Evolutionary conservation across 2,113 vertebrate genomes (phyloP).

Genomic region (Agapornis roseicollis): DNA sequence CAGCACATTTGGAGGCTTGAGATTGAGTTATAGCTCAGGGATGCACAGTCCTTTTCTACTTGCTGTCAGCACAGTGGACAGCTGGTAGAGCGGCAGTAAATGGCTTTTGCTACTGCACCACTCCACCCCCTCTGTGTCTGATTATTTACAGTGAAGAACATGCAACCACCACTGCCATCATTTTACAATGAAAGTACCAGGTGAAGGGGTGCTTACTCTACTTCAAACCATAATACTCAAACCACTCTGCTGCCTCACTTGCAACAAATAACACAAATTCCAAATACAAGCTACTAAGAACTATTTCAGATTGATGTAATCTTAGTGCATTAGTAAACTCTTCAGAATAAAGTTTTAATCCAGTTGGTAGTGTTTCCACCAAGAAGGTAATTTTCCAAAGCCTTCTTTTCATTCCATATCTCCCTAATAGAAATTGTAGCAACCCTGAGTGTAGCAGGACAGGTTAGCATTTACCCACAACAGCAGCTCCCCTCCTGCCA

Average conservation of each 20-base stretch:
- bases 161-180: neutral
- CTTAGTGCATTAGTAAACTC: neutral
- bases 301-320: neutral
- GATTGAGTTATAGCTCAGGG: neutral
- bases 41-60: neutral
- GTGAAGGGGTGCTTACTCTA: neutral
- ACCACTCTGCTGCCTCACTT: neutral
- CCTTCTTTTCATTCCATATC: neutral
- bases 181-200: neutral
- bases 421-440: neutral
- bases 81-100: neutral
- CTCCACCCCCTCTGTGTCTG: neutral
- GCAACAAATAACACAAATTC: neutral
- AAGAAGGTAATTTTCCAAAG: neutral
- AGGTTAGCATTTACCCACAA: neutral
- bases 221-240: neutral
- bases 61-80: neutral
- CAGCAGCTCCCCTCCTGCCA: neutral
- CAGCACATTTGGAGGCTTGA: neutral
- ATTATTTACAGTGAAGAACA: neutral
- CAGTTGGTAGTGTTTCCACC: neutral
- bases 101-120: neutral
- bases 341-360: neutral
- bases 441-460: neutral
- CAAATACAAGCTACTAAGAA: neutral